Base-by-base conservation (phyloP, 2,888 invertebrate species). In the Branchinecta sandiegonensis region DNA sequence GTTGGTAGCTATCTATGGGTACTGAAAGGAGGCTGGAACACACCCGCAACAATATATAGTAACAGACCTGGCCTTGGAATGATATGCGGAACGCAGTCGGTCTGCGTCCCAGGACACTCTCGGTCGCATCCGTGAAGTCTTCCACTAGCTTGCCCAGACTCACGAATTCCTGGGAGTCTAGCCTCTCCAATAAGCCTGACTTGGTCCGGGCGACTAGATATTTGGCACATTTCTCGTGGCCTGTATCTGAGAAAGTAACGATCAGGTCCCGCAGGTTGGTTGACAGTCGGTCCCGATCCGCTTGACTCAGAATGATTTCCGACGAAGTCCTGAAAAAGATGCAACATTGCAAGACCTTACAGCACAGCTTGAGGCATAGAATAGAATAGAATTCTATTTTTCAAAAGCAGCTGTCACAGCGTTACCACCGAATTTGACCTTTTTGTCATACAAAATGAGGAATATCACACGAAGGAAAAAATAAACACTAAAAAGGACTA, bases 171-270 rank as follows among this genome's bases (percentile, higher is more conserved):
- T 81, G 80, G 63, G 89, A 85, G 6, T 86, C 86, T 71, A 91
- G 85, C 17, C 86, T 82, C 73, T 84, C 84, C 66, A 69, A 65
- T 37, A 85, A 74, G 77, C 83, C 83, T 72, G 81, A 81, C 68
- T 76, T 78, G 17, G 73, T 72, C 64, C 73, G 71, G 8, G 88
- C 87, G 66, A 88, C 86, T 70, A 95, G 85, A 69, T 95, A 82
- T 78, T 91, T 90, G 69, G 92, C 92, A 79, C 93, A 87, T 72
- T 94, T 83, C 76, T 96, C 94, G 78, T 94, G 92, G 73, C 93
- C 91, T 76, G 89, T 90, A 79, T 94, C 90, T 77, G 91, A 92
- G 65, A 94, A 84, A n/a, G 87, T 85, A 63, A 83, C 82, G 66
- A 94, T 80, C 76, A 93, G 83, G 74, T 90, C 89, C 71, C 84